Evolutionary conservation across 2,888 invertebrate genomes (phyloP), one percentile per base, ranked within the genome.

Genomic region (Sarcophaga carnaria): DNA sequence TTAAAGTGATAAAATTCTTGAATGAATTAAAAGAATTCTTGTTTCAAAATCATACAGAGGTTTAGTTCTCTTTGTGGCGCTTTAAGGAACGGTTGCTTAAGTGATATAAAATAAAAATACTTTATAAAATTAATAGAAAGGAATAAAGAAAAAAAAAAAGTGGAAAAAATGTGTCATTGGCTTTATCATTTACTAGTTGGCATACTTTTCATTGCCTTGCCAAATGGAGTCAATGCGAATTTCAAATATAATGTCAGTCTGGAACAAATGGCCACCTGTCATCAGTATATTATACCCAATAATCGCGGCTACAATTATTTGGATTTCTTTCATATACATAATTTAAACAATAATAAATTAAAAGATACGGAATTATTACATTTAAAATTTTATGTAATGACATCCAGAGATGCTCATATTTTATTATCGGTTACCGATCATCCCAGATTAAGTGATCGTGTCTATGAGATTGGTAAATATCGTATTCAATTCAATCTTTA

Each of bases 351-450:
- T 90, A 91, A 91, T 67, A 90, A 90, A 76, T 25, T 93, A 92
- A 87, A 78, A 4, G 66, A 74, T 4, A 89, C 90, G 25, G 92
- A 93, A 85, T 89, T 90, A 0, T 75, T 93, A 17, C 96, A 96
- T 90, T 95, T 96, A 92, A 96, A 96, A 90, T 94, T 96, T 77
- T 95, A 95, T 0, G 95, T 96, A 45, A 93, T 96, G 88, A 95
- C 95, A 0, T 91, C 94, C 0, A 96, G 95, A 91, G 96, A 96
- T 91, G 96, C 96, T 0, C 96, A 96, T 89, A 95, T 96, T 67
- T 91, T 96, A 27, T 91, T 96, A 11, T 95, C 96, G 0, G 93
- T 95, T 0, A 94, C 94, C 0, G 91, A 93, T 0, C 91, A 90
- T 6, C 94, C 95, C 0, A 90, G 92, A 0, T 86, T 90, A 2